Evolutionary conservation across 2,113 vertebrate species (phyloP), one percentile per base, ranked within the genome.

Genomic region (Mohoua ochrocephala): DNA sequence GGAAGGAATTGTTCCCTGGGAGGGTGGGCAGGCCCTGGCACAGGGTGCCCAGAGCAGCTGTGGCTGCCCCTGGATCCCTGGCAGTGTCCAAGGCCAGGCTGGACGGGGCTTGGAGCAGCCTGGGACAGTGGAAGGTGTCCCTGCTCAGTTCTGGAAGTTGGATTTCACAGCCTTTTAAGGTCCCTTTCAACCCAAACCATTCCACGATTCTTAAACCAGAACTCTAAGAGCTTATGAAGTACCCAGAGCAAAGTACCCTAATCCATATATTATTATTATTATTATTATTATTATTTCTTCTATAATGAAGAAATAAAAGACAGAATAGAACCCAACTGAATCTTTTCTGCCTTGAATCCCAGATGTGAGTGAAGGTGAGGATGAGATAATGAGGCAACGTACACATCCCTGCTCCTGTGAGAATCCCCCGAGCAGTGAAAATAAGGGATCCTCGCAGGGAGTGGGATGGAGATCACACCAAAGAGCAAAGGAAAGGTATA

Each of bases 21-120:
- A 77, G 45, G 63, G 31, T 27, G 53, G 17, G 10, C 2, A 59
- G 52, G 37, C 35, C 26, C 53, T 76, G 71, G 71, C 61, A 68
- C 44, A 68, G 61, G 44, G 14, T 76, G 53, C 61, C 71, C 44
- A 52, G 63, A 60, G 63, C 1, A 52, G 73, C 33, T 56, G 57
- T 1, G 49, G 42, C 41, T 71, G 65, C 27, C 30, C 21, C 85
- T 84, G 69, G n/a, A 71, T 56, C 57, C 57, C 50, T 80, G 57
- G 57, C 0, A 64, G 12, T 49, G 42, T 0, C 50, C 59, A 73
- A 42, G 42, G 42, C 4, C 67, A 71, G 49, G 41, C 0, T 73
- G 75, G 49, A 79, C 15, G 8, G 41, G 56, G 30, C 15, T 70
- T 6, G 21, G 59, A 65, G 12, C 27, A 57, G 3, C 22, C 37